These are phyloP conservation scores for Gymnoscopelus microlampas DNA, from an alignment of 2,797 vertebrate genomes.

Conservation along the genomic window DNA sequence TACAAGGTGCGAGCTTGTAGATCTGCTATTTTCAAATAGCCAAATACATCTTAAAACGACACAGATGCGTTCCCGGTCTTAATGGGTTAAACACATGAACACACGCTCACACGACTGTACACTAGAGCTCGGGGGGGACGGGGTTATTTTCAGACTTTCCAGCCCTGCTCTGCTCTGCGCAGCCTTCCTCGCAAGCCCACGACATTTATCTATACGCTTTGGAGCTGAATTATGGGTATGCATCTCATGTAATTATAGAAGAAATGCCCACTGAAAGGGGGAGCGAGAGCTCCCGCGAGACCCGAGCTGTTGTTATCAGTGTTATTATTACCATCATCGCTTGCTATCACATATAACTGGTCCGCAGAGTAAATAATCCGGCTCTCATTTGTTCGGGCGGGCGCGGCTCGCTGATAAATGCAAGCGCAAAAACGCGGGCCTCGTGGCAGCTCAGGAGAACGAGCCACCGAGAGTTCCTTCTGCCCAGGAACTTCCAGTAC, in stretches of 20 bases:
- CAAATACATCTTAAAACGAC: too few relatives aligned
- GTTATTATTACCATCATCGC: conserved; percentile 77
- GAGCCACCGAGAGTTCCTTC: conserved; percentile 44
- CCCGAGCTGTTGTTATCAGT: conserved; percentile 67
- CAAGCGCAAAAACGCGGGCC: conserved; percentile 66
- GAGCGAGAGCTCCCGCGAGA: conserved; percentile 65
- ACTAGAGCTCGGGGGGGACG: conserved; percentile 4
- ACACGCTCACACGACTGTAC: neutral
- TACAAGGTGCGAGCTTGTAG: too few relatives aligned
- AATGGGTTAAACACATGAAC: conserved; percentile 54
- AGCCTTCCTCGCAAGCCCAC: conserved; percentile 58
- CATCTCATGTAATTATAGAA: conserved; percentile 74
- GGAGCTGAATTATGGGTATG: conserved; percentile 72
- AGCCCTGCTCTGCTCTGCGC: conserved; percentile 54
- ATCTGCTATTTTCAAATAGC: too few relatives aligned
- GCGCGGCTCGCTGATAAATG: conserved; percentile 64
- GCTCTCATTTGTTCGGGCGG: conserved; percentile 44
- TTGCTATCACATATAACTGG: conserved; percentile 52
- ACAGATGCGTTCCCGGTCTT: too few relatives aligned
- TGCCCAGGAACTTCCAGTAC: conserved; percentile 1
- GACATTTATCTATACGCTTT: conserved; percentile 70
- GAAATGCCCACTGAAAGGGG: conserved; percentile 68
- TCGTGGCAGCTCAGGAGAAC: conserved; percentile 43
- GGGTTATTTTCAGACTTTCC: conserved; percentile 67
- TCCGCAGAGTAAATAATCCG: conserved; percentile 71